A percentile compares a stretch with the other conserved stretches of the same genome.
phyloP scores from a whole-genome alignment of 1,140 invertebrate species.

The Onthophagus taurus region DNA sequence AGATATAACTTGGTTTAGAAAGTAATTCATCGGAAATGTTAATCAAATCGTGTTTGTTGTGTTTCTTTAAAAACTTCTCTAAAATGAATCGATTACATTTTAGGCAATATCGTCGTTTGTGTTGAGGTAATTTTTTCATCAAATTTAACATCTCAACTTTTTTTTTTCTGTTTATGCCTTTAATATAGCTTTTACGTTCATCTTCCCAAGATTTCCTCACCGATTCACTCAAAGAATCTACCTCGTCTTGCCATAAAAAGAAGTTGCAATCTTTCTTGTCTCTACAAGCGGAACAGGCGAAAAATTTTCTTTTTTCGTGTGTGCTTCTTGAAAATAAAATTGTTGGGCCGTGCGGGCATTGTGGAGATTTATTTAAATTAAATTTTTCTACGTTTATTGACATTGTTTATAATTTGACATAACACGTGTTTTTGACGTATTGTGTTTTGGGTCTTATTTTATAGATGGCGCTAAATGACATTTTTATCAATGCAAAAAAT shows the following conservation, averaged over 20 bases:
- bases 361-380: constrained; percentile 36
- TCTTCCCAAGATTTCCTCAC: constrained; percentile 42
- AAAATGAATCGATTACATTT: constrained; percentile 51
- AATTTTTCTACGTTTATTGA: background rate
- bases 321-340: constrained; percentile 52
- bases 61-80: constrained; percentile 36
- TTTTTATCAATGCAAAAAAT: too few relatives aligned
- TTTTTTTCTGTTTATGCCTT: too few relatives aligned
- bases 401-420: too few relatives aligned
- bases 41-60: constrained; percentile 42
- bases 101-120: constrained; percentile 50
- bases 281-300: constrained; percentile 69
- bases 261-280: constrained; percentile 64
- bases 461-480: too few relatives aligned
- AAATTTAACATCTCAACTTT: too few relatives aligned
- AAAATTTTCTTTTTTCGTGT: constrained; percentile 44
- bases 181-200: constrained; percentile 40
- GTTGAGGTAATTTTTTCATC: constrained; percentile 35
- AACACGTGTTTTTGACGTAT: too few relatives aligned
- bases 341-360: constrained; percentile 56
- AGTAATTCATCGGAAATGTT: constrained; percentile 43
- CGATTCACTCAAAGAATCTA: constrained; percentile 29
- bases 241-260: constrained; percentile 48
- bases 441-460: too few relatives aligned
- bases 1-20: constrained; percentile 46